Percentiles rank a stretch among this genome's conserved stretches.
phyloP scores from a whole-genome alignment of 2,113 vertebrate species.

The Phodopus roborovskii region DNA sequence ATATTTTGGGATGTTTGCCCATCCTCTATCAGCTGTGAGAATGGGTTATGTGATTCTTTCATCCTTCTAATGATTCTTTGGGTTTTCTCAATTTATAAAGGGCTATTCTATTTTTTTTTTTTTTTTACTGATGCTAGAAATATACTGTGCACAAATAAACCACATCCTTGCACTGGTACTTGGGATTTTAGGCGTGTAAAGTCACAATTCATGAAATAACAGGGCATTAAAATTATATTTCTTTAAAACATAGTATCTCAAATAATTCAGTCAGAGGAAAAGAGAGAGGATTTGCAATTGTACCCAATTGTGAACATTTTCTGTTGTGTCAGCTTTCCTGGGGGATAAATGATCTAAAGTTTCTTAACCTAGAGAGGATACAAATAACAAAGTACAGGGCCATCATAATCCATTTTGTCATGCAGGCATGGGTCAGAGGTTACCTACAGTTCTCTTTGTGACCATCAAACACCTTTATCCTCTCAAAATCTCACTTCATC shows the following conservation, averaged over 20 bases:
- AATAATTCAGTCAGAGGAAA: constrained; percentile 19
- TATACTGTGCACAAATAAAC: background rate
- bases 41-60: background rate
- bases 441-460: background rate
- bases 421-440: too few relatives aligned
- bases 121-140: background rate
- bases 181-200: constrained; percentile 19
- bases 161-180: background rate
- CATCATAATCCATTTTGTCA: background rate
- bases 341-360: background rate
- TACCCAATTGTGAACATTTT: background rate
- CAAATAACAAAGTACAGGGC: background rate
- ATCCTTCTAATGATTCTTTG: background rate
- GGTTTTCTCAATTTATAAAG: background rate
- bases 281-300: background rate
- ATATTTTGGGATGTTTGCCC: constrained; percentile 2
- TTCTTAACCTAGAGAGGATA: background rate
- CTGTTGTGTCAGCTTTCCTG: background rate
- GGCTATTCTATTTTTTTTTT: background rate
- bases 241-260: background rate
- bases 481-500: background rate
- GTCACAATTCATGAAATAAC: background rate
- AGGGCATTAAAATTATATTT: background rate
- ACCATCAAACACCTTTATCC: background rate
- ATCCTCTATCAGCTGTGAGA: background rate